Evolutionary conservation across 2,797 vertebrate genomes (phyloP).

Genomic region (Galaxias olidus): DNA sequence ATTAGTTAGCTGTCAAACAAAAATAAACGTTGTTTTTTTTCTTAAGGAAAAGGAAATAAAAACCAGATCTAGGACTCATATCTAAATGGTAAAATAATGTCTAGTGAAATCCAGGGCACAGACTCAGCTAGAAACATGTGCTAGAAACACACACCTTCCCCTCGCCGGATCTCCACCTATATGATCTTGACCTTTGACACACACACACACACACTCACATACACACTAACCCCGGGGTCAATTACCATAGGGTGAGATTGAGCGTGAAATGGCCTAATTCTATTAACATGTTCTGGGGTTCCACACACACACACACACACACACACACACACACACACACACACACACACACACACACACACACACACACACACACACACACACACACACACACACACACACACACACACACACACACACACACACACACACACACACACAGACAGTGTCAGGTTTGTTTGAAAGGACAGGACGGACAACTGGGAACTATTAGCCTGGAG

Average conservation of each 20-base stretch:
- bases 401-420: conserved; percentile 1
- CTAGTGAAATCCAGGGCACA: too few relatives aligned
- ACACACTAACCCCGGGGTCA: conserved; percentile 35
- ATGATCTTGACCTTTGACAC: conserved; percentile 26
- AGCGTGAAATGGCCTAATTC: conserved; percentile 58
- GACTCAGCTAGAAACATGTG: background rate
- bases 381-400: conserved; percentile 1
- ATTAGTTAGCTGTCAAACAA: too few relatives aligned
- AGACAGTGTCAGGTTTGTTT: background rate
- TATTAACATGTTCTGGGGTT: conserved; percentile 50
- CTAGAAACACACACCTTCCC: conserved; percentile 47
- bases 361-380: conserved; percentile 3
- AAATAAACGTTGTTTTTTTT: too few relatives aligned
- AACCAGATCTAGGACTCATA: too few relatives aligned
- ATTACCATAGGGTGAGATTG: conserved; percentile 55
- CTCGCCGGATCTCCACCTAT: conserved; percentile 56
- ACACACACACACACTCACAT: conserved; percentile 3
- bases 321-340: conserved; percentile 1
- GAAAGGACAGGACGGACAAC: too few relatives aligned
- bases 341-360: background rate
- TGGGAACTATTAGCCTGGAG: too few relatives aligned
- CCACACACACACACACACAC: background rate
- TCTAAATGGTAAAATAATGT: too few relatives aligned
- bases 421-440: background rate
- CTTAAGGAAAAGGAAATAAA: too few relatives aligned